These are phyloP conservation scores for Ctenopoma multispine DNA, from an alignment of 2,797 vertebrate species.

Conservation along the genomic window DNA sequence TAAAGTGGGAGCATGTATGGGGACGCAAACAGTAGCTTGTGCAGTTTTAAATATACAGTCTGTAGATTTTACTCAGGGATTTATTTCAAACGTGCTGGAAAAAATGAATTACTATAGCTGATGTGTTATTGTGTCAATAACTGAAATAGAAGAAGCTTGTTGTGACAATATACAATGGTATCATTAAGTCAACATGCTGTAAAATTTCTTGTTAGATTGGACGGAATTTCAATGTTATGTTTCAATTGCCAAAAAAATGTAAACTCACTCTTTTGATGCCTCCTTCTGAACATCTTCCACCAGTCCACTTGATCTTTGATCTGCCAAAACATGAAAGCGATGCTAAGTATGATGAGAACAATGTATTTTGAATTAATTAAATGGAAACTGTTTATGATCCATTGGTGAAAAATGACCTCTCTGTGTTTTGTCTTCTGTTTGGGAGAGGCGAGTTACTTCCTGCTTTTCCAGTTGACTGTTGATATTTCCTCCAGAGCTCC, in stretches of 20 bases:
- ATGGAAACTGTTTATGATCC: not conserved
- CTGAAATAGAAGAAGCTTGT: not conserved
- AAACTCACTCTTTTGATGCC: constrained; percentile 63
- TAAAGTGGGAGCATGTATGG: not conserved
- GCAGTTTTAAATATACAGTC: not conserved
- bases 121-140: not conserved
- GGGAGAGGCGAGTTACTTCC: not conserved
- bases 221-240: not conserved
- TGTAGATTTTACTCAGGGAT: constrained; percentile 54
- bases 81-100: not conserved
- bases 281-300: constrained; percentile 17
- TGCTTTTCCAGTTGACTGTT: constrained; percentile 14
- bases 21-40: constrained; percentile 16
- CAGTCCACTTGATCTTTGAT: constrained; percentile 22
- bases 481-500: constrained; percentile 23
- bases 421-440: constrained; percentile 26
- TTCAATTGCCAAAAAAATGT: not conserved
- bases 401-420: constrained; percentile 25
- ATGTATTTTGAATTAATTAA: constrained; percentile 7
- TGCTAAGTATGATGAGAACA: not conserved
- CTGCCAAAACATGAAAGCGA: constrained; percentile 42
- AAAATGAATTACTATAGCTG: not conserved
- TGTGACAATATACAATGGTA: not conserved
- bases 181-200: not conserved
- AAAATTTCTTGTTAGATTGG: not conserved